Base-by-base conservation (phyloP, 2,797 vertebrate species). In the Schizopygopsis malacanthus region DNA sequence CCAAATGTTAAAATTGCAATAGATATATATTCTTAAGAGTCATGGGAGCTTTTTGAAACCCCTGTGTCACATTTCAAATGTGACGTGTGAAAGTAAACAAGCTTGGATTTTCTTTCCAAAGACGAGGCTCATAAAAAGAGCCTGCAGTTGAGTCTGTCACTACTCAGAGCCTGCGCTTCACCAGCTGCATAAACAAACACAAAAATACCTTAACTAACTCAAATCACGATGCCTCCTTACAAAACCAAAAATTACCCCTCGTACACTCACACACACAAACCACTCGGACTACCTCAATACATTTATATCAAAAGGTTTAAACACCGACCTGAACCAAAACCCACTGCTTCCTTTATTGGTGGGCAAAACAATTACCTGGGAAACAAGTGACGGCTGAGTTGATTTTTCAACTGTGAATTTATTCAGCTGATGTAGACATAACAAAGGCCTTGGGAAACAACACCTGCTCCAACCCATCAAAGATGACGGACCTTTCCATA, bases 131-230 rank as follows among this genome's bases (percentile, higher is more conserved):
- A 86, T 82, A 88, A 87, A 89, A 43, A 47, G 25, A 67, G 67
- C 52, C 67, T 45, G 73, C 52, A 83, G 81, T 79, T 47, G 63
- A 83, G 77, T 52, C 80, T 69, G 20, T 78, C 61, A 84, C 69
- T 87, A 54, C 63, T 82, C 77, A 72, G 41, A 52, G 15, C 47
- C 56, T 47, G 20, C 20, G 18, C 20, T 33, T 80, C 13, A 85
- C 75, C 84, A 89, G 86, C 82, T 88, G 77, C 56, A 87, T 88
- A 86, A 89, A 89, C 69, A 89, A 43, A 63, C 4, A 87, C 50
- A 77, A 11, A 83, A 28, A 69, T 47, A 83, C 45, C 22, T 52
- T 15, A 41, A 20, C 54, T 11, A 11, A 63, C 28, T 52, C 0
- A 15, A 33, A 65, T 47, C 16, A 65, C 7, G 2, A 79, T 22